phyloP scores from a whole-genome alignment of 2,113 vertebrate species.

The Myiozetetes cayanensis region DNA sequence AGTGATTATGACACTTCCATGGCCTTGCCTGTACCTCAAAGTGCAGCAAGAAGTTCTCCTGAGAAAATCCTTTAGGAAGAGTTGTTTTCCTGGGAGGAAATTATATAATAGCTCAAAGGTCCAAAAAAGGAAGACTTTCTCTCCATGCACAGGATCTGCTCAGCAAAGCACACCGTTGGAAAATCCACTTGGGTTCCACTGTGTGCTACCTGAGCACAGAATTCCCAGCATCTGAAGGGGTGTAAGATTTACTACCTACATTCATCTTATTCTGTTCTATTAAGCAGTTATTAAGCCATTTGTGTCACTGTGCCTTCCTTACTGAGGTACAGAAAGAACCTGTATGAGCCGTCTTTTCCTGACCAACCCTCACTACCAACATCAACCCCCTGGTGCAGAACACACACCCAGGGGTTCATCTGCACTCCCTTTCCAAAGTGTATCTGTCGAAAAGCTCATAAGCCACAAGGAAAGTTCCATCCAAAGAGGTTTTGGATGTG shows the following conservation, averaged over 20 bases:
- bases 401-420: not conserved
- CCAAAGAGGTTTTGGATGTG: not conserved
- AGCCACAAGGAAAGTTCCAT: not conserved
- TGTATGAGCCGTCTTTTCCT: accelerated
- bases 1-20: accelerated
- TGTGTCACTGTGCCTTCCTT: not conserved
- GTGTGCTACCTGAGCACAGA: not conserved
- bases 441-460: not conserved
- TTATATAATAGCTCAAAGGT: not conserved
- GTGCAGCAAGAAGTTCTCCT: not conserved
- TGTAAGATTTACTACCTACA: not conserved
- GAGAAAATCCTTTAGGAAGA: not conserved
- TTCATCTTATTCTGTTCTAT: not conserved
- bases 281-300: not conserved
- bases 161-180: accelerated
- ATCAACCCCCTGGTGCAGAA: not conserved
- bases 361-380: accelerated
- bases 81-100: not conserved
- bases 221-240: not conserved
- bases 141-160: not conserved
- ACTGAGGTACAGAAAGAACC: not conserved
- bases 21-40: not conserved
- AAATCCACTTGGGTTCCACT: not conserved
- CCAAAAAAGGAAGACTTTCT: not conserved
- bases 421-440: not conserved